Percentiles rank a stretch among this genome's conserved stretches.
Evolutionary conservation across 1,140 invertebrate genomes (phyloP).

Genomic region (Drosophila pectinifera): DNA sequence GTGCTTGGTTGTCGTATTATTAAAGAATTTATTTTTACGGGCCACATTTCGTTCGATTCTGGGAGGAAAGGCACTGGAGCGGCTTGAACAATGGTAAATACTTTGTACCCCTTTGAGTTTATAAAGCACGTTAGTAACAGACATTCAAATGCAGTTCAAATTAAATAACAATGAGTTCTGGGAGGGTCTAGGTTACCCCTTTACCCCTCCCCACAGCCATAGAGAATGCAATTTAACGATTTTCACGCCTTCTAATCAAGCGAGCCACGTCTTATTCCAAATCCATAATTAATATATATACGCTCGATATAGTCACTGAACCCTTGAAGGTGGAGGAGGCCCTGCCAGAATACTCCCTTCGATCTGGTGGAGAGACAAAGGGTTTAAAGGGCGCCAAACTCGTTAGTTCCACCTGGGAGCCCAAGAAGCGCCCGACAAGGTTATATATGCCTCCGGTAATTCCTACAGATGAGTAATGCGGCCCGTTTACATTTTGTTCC

Average conservation of each 20-base stretch:
- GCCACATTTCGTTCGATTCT: background rate
- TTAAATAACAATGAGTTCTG: background rate
- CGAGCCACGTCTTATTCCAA: background rate
- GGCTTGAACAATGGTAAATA: background rate
- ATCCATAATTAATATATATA: slow-evolving; percentile 29
- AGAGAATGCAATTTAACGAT: slow-evolving; percentile 1
- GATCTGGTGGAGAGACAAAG: slow-evolving; percentile 31
- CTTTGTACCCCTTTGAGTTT: background rate
- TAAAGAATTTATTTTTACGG: background rate
- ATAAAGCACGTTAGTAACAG: background rate
- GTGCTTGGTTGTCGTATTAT: slow-evolving; percentile 7
- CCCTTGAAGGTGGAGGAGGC: background rate
- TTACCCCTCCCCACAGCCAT: background rate
- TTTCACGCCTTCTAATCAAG: slow-evolving; percentile 25
- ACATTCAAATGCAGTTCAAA: background rate
- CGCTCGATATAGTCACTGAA: slow-evolving; percentile 11
- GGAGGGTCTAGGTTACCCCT: background rate
- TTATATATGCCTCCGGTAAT: slow-evolving; percentile 14
- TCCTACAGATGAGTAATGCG: slow-evolving; percentile 63
- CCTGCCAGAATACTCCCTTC: slow-evolving; percentile 6
- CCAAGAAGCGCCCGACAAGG: slow-evolving; percentile 60
- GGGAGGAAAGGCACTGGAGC: background rate
- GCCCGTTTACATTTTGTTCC: slow-evolving; percentile 72
- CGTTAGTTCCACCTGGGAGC: slow-evolving; percentile 63
- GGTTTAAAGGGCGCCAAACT: slow-evolving; percentile 60